phyloP scores from a whole-genome alignment of 2,113 vertebrate genomes.

The Petaurus breviceps region DNA sequence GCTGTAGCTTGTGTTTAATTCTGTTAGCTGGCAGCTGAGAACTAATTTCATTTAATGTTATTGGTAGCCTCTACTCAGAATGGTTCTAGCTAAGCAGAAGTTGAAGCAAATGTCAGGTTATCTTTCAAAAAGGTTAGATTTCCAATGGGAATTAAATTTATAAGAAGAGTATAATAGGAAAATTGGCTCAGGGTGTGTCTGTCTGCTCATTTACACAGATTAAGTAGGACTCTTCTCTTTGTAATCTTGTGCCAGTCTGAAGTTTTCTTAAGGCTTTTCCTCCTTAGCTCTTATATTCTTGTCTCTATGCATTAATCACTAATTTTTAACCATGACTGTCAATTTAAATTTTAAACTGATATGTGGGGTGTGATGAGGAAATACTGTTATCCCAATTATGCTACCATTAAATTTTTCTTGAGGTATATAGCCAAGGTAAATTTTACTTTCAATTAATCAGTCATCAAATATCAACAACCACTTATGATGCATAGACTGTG shows the following conservation, averaged over 20 bases:
- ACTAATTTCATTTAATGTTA: conserved; percentile 27
- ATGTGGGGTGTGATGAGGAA: too few species aligned
- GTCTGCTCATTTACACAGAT: background rate
- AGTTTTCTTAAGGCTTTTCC: conserved; percentile 50
- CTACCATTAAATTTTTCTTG: background rate
- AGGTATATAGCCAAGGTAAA: background rate
- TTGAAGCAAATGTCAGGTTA: conserved; percentile 28
- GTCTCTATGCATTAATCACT: background rate
- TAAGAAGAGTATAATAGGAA: conserved; percentile 51
- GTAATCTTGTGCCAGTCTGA: conserved; percentile 15
- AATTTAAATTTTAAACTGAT: background rate
- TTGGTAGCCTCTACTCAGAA: conserved; percentile 45
- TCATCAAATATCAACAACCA: conserved; percentile 33
- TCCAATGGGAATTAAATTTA: conserved; percentile 42
- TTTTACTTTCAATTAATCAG: conserved; percentile 23
- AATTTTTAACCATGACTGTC: background rate
- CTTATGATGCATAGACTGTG: background rate
- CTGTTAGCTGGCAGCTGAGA: background rate
- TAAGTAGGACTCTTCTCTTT: conserved; percentile 49
- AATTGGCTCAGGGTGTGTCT: conserved; percentile 18
- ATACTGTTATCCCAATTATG: background rate
- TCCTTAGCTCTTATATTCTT: conserved; percentile 46
- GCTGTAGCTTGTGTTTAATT: background rate
- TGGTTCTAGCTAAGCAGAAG: conserved; percentile 36
- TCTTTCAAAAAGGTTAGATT: conserved; percentile 41